phyloP scores from a whole-genome alignment of 2,797 vertebrate genomes.

The Rhabdophis nuchalis region DNA sequence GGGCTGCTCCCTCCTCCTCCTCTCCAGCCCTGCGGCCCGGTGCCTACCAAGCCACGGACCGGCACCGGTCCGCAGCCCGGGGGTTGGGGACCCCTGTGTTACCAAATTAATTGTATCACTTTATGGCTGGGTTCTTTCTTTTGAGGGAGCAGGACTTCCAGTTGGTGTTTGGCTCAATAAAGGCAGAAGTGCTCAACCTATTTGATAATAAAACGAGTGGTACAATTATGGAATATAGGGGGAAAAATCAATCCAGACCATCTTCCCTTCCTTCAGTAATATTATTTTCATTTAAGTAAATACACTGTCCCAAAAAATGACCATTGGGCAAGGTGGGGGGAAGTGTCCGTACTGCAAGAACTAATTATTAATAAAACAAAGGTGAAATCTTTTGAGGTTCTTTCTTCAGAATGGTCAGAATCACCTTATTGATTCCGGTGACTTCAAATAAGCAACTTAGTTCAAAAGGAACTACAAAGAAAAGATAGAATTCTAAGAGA shows the following conservation, averaged over 20 bases:
- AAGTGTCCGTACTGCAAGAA: neutral
- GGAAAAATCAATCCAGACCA: neutral
- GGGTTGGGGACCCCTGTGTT: too few relatives aligned
- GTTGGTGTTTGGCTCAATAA: neutral
- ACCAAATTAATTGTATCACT: neutral
- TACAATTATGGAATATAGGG: neutral
- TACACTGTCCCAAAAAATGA: neutral
- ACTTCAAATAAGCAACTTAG: neutral
- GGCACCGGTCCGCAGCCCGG: too few relatives aligned
- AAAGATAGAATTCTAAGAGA: neutral
- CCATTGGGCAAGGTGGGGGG: rapidly evolving
- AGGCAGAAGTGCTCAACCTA: neutral
- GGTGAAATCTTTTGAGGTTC: neutral
- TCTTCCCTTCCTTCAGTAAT: neutral
- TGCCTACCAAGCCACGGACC: too few relatives aligned
- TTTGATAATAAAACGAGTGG: neutral
- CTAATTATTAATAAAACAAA: neutral
- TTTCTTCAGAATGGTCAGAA: neutral
- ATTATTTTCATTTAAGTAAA: neutral
- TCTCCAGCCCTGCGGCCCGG: too few relatives aligned
- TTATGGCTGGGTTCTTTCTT: neutral
- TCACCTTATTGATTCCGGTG: neutral
- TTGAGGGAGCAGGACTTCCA: neutral
- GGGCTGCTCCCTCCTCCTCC: too few relatives aligned
- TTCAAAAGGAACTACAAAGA: neutral